Base-by-base conservation (phyloP, 2,113 vertebrate genomes). In the Chloebia gouldiae region DNA sequence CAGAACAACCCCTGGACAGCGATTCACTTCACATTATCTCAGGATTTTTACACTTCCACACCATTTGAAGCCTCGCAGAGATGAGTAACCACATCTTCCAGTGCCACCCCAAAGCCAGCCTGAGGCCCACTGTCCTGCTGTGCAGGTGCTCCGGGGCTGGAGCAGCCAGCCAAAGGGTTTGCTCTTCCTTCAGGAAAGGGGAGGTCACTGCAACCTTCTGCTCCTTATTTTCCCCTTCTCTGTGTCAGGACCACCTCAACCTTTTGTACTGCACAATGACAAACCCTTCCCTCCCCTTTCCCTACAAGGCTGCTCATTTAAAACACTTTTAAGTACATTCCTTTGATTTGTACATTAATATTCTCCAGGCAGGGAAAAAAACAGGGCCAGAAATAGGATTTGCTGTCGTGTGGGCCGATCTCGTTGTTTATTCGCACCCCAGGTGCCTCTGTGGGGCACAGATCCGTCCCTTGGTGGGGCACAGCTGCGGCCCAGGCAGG, bases 341-440 rank as follows among this genome's bases (percentile, higher is more conserved):
- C 93, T 96, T 97, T 95, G 94, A 96, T 95, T 96, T 83, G 22
- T 30, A 64, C 76, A 86, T 92, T 82, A 92, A 61, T 18, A 95
- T 93, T 94, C 87, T 21, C 59, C 17, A 83, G 79, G 64, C 63
- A 37, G 82, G 66, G 42, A 16, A 56, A 50, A 77, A 71, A 64
- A n/a, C 0, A 69, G 47, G 47, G 87, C 22, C 93, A 82, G 64
- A 80, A 82, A 15, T 8, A 91, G 90, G 90, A 54, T 45, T 90
- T 44, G 75, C 87, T 91, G 2, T 70, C 53, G n/a, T 17, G 79
- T 35, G 0, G 85, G 44, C 93, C 77, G 90, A 6, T 85, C 42
- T 47, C 25, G 53, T 25, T 89, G 84, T 82, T 88, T 63, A 33
- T 78, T 40, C 45, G 64, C 54, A 56, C 42, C 54, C 63, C 4